Percentiles rank a stretch among this genome's conserved stretches.
Evolutionary conservation across 1,140 invertebrate species (phyloP).

Genomic region (Colletes gigas): DNA sequence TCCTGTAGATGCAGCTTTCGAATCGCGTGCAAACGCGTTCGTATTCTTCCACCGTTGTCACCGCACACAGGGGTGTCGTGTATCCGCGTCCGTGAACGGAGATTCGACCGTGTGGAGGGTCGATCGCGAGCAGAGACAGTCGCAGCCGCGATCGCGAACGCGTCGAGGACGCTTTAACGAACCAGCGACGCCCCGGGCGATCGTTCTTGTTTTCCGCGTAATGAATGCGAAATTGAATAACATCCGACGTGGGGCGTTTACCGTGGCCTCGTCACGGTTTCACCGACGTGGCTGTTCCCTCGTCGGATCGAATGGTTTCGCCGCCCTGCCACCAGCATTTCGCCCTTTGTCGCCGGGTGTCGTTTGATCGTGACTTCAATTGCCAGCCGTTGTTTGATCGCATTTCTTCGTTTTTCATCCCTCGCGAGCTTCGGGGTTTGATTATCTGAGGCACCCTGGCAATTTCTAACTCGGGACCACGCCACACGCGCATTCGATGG

Average conservation of each 20-base stretch:
- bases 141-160: not conserved
- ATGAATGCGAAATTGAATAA: constrained; percentile 63
- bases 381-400: not conserved
- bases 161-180: constrained; percentile 52
- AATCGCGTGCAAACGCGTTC: not conserved
- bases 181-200: constrained; percentile 47
- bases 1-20: not conserved
- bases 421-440: not conserved
- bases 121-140: not conserved
- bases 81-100: not conserved
- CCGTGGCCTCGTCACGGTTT: constrained; percentile 17
- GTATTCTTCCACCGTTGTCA: not conserved
- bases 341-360: constrained; percentile 4
- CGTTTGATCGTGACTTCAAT: constrained; percentile 8
- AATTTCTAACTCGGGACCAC: not conserved
- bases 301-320: constrained; percentile 8
- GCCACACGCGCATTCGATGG: not conserved
- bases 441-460: not conserved
- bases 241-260: constrained; percentile 50
- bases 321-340: not conserved
- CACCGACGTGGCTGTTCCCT: not conserved
- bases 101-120: too few relatives aligned
- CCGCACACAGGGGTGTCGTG: not conserved
- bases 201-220: constrained; percentile 52
- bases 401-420: constrained; percentile 6